Conservation (phyloP, 2,797 vertebrate genomes). For the Sebastes diploproa region DNA sequence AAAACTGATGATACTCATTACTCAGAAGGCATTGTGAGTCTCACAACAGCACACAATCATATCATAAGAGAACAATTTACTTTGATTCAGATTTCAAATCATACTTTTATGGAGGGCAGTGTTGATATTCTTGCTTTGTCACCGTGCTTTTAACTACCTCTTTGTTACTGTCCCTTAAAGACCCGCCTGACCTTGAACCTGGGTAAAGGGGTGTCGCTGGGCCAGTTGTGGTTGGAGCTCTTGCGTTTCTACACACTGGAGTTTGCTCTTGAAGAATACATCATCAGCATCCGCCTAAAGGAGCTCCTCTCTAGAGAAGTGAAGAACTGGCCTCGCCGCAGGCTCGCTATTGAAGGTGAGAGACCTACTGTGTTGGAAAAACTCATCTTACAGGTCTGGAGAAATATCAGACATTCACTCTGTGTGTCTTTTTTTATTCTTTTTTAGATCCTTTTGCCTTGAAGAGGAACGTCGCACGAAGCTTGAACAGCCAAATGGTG, state of each 20-base stretch:
- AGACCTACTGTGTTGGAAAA: background rate
- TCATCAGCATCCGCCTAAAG: conserved; percentile 95
- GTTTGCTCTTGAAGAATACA: conserved; percentile 94
- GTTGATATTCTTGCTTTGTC: background rate
- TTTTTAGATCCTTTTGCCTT: conserved; percentile 91
- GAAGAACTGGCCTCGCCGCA: conserved; percentile 97
- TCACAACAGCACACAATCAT: too few species aligned
- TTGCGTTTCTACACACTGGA: conserved; percentile 98
- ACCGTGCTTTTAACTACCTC: background rate
- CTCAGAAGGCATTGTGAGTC: conserved; percentile 88
- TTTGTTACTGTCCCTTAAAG: conserved; percentile 64
- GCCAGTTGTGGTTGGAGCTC: conserved; percentile 96
- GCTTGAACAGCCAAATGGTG: conserved; percentile 98
- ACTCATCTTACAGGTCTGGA: background rate
- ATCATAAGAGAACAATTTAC: background rate
- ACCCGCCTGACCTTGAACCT: conserved; percentile 83
- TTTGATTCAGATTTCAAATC: background rate
- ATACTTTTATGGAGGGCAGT: background rate
- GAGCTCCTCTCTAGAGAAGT: conserved; percentile 91
- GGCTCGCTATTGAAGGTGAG: conserved; percentile 96
- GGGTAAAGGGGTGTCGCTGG: conserved; percentile 83
- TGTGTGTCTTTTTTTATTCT: background rate
- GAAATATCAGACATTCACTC: background rate
- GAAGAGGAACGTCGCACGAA: conserved; percentile 97
- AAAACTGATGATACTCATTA: conserved; percentile 73